These are phyloP conservation scores for Petrosia ficiformis DNA, from an alignment of 37 sponge, comb jelly and placozoan species.

Conservation along the genomic window DNA sequence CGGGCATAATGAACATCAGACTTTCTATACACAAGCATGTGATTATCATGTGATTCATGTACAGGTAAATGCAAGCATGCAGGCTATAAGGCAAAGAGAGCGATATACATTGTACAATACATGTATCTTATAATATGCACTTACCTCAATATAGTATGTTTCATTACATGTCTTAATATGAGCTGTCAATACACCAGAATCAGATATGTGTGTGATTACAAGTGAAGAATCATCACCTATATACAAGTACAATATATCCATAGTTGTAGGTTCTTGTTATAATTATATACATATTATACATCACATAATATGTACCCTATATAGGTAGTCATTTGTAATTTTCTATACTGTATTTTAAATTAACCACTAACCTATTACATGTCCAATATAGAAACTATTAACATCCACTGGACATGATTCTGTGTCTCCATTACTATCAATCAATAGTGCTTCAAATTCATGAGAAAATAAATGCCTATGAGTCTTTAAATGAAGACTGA, in stretches of 20 bases:
- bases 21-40: background rate
- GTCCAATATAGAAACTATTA: background rate
- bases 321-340: background rate
- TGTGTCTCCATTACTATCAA: background rate
- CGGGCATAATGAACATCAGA: background rate
- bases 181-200: slow-evolving; percentile 44
- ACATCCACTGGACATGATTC: background rate
- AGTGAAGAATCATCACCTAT: slow-evolving; percentile 35
- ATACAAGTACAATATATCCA: background rate
- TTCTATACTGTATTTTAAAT: background rate
- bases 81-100: background rate
- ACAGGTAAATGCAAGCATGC: background rate
- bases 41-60: background rate
- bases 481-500: background rate
- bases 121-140: background rate
- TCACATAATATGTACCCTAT: background rate
- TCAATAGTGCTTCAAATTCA: background rate
- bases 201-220: slow-evolving; percentile 49
- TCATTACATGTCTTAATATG: slow-evolving; percentile 30
- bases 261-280: too few relatives aligned
- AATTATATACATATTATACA: too few relatives aligned
- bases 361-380: background rate
- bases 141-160: slow-evolving; percentile 42
- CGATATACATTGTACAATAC: background rate
- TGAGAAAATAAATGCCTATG: background rate